phyloP scores from a whole-genome alignment of 2,888 invertebrate species.

The Cryptocephalus primarius region DNA sequence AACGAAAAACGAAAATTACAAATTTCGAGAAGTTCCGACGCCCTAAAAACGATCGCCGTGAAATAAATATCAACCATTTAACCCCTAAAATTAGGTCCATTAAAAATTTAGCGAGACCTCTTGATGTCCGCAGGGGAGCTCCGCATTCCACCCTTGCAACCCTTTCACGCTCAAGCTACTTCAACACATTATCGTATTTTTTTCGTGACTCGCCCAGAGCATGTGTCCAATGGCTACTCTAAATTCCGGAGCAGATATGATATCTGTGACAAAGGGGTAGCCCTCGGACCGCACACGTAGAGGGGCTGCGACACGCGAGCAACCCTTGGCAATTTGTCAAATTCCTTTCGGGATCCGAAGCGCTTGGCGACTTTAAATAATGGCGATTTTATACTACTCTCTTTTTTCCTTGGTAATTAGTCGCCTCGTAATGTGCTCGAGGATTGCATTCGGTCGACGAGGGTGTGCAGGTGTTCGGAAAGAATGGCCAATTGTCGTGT shows the following conservation, averaged over 20 bases:
- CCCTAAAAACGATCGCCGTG: no score
- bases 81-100: no score
- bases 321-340: neutral
- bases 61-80: no score
- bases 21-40: no score
- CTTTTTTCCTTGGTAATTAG: neutral
- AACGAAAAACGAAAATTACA: no score
- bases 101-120: no score
- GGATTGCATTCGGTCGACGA: neutral
- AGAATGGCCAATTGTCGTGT: no score
- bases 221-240: neutral
- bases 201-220: no score
- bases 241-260: neutral
- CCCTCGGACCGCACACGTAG: neutral
- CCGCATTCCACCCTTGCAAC: no score
- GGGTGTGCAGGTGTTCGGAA: neutral
- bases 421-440: neutral
- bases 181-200: no score
- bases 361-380: neutral
- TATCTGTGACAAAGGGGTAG: neutral
- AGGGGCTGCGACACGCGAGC: neutral
- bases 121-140: no score
- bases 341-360: neutral
- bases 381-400: neutral
- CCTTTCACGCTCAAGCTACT: no score